Evolutionary conservation across 2,113 vertebrate genomes (phyloP), one percentile per base, ranked within the genome.

Genomic region (Alouatta palliata): DNA sequence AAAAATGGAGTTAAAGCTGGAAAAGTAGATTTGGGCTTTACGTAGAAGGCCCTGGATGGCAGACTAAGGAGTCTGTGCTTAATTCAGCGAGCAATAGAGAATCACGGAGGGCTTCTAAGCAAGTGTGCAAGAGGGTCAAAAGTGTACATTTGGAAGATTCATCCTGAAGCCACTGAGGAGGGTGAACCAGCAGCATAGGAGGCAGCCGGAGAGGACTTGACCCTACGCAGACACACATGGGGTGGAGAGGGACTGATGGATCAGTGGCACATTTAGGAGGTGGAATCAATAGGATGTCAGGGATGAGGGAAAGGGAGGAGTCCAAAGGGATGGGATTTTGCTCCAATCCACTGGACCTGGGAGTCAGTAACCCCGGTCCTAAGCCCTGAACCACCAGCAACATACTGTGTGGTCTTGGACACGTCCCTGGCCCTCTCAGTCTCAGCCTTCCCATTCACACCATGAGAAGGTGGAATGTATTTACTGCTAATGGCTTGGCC

Each of bases 91-190:
- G 40, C 37, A 27, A 56, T 3, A 56, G 30, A 35, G 81, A 76
- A 45, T 70, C 84, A 45, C 16, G 71, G 81, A 87, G 25, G 12
- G 49, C 52, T 91, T 91, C 89, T 84, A 83, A 93, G 76, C 30
- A 86, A 86, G 20, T 77, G 77, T 81, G 5, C 68, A 49, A 85
- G 52, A 79, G 43, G 40, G 81, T 80, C 21, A 27, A 49, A 91
- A 54, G 70, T 45, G 5, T 82, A 47, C 35, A 73, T 70, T 91
- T 89, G 40, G 90, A 96, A 96, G 82, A 85, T 73, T 82, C 82
- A 86, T 77, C 66, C 79, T 23, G 58, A 96, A 95, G 21, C 61
- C 56, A 58, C 73, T 45, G 47, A 93, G 43, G 21, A 83, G 66
- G 45, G 70, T 92, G 68, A 94, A 75, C 45, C 80, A 94, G 58